Percentiles rank a stretch among this genome's conserved stretches.
phyloP scores from a whole-genome alignment of 2,888 invertebrate genomes.

The Cerastoderma edule region DNA sequence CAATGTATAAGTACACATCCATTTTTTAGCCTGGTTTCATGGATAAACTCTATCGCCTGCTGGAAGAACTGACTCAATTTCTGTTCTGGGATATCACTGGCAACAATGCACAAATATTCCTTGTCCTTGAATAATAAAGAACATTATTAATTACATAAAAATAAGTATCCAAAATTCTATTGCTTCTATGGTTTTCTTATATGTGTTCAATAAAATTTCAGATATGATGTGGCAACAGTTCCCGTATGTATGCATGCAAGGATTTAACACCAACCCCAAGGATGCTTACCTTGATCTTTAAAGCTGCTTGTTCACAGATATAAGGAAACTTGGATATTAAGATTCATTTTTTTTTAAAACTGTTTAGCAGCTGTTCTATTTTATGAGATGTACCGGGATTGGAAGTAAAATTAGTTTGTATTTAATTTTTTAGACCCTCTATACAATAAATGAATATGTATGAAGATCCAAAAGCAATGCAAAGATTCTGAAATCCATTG shows the following conservation, averaged over 20 bases:
- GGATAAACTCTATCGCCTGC: conserved; percentile 97
- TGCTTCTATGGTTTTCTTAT: not conserved
- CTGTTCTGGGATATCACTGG: conserved; percentile 97
- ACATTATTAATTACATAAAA: not conserved
- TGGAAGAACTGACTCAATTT: conserved; percentile 97
- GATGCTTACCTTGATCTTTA: no score
- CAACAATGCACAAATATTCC: conserved; percentile 97
- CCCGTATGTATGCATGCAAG: not conserved
- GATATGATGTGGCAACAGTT: not conserved
- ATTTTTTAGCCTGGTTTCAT: conserved; percentile 93
- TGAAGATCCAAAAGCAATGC: no score
- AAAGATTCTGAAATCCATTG: no score
- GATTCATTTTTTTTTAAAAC: no score
- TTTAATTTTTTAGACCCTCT: no score
- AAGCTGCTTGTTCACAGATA: no score
- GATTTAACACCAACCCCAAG: not conserved
- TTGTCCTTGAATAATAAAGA: conserved; percentile 90
- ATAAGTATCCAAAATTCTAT: not conserved
- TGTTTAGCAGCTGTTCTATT: no score
- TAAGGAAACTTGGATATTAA: no score
- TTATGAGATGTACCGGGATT: no score
- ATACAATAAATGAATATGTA: no score
- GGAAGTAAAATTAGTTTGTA: no score
- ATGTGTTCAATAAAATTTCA: not conserved
- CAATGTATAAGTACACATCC: conserved; percentile 96